Evolutionary conservation across 2,797 vertebrate genomes (phyloP), one percentile per base, ranked within the genome.

Genomic region (Vipera latastei): DNA sequence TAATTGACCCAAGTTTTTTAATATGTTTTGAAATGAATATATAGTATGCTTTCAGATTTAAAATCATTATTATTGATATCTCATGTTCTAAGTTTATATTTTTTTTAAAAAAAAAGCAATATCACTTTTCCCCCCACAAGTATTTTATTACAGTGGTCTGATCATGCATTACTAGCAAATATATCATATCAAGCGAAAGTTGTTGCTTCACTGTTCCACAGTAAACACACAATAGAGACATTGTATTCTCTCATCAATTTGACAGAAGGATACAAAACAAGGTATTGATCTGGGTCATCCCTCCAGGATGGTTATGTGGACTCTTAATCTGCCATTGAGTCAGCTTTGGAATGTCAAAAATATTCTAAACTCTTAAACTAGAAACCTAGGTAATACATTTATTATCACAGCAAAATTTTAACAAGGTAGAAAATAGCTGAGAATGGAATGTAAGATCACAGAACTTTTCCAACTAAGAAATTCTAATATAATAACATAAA

Each of bases 261-360:
- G 95, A 98, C 96, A 98, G 96, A 94, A 96, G 93, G 95, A 95
- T 96, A 99, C 98, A 98, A 98, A 98, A 95, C 95, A 94, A 94
- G 96, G 96, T 97, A 98, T 98, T 98, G 97, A 98, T 96, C 95
- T 91, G 97, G 96, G 97, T 98, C 98, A 98, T 98, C 95, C 96
- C 96, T 96, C 95, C 96, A 97, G 97, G 97, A 95, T 73, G 14
- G 69, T 6, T 38, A 38, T 73, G 69, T 73, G 14, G 7, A 97
- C 97, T 93, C 96, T 95, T 94, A 95, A 93, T 95, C 90, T 55
- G 94, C 92, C 92, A 95, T 94, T 97, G 95, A 95, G 94, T 38
- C 94, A 95, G 96, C 95, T 97, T 96, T 96, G 95, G 91, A 97
- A 96, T 97, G 96, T 95, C 95, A 97, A 97, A 97, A 95, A 92